Evolutionary conservation across 2,797 vertebrate species (phyloP), one percentile per base, ranked within the genome.

Genomic region (Pangasius larnaudii): DNA sequence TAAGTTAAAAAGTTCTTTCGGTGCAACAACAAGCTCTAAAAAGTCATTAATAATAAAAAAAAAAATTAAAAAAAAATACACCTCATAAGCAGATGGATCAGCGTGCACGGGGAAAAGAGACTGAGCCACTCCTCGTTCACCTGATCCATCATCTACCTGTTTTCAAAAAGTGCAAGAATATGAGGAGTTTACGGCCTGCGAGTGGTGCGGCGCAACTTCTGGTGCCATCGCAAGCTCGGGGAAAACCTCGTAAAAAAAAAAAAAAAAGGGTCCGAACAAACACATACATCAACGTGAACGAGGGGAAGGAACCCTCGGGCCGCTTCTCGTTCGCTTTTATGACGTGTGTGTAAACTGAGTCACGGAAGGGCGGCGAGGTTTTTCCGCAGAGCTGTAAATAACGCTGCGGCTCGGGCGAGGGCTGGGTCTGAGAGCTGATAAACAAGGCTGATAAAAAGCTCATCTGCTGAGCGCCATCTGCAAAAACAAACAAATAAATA

Each of bases 361-460:
- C 82, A 86, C 61, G n/a, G 74, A 13, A 85, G 77, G 86, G 69
- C 27, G 85, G 16, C 65, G 39, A 58, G 84, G 30, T 83, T 83
- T 88, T 88, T 63, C 74, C 58, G 33, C 51, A 30, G 84, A 86
- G 63, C 85, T 81, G n/a, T 86, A 89, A 89, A 83, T 78, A 86
- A 58, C 56, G 49, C 24, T 16, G 81, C 42, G 13, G 19, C 24
- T 58, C 36, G 53, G 39, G 42, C 33, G 85, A 69, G 65, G 33
- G n/a, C 77, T 63, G 85, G 86, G 78, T 61, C 85, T 65, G 85
- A 80, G 92, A 89, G 84, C 59, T 82, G 78, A 90, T 93, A 91
- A 95, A 94, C 74, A 91, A 81, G 72, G 75, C 91, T 91, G 91
- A 92, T 93, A 93, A 95, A 95, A 94, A 93, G 89, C 84, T 94